Evolutionary conservation across 1,140 invertebrate genomes (phyloP).

Genomic region (Homalodisca vitripennis): DNA sequence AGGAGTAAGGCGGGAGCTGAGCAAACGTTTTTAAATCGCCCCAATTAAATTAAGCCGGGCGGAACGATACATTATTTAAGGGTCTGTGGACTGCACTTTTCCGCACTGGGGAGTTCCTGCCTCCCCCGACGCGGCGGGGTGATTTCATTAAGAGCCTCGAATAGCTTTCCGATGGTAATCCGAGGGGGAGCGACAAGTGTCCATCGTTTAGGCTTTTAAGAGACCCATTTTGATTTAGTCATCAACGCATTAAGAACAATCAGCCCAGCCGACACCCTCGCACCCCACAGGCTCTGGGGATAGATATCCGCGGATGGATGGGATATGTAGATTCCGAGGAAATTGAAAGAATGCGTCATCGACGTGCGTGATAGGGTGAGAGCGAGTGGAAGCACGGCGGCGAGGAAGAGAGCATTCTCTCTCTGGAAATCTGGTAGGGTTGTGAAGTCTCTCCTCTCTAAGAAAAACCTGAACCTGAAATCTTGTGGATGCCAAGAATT

Average conservation of each 20-base stretch:
- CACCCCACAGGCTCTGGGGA: background rate
- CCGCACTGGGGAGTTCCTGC: background rate
- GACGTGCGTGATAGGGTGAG: background rate
- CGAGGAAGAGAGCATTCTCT: background rate
- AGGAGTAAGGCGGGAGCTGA: too few species aligned
- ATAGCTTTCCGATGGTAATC: slow-evolving; percentile 29
- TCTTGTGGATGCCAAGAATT: too few species aligned
- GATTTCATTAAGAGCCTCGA: slow-evolving; percentile 31
- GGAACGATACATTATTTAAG: slow-evolving; percentile 25
- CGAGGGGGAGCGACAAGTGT: slow-evolving; percentile 16
- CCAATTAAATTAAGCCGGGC: slow-evolving; percentile 24
- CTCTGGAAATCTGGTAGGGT: background rate
- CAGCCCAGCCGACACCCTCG: background rate
- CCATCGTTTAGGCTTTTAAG: slow-evolving; percentile 22
- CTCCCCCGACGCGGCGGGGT: slow-evolving; percentile 1
- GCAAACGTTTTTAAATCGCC: slow-evolving; percentile 23
- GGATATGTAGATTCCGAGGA: slow-evolving; percentile 19
- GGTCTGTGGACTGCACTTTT: slow-evolving; percentile 15
- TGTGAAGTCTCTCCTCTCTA: too few species aligned
- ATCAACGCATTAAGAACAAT: slow-evolving; percentile 25
- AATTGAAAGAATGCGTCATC: slow-evolving; percentile 10
- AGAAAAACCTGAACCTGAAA: too few species aligned
- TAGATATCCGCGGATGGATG: background rate
- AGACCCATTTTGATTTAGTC: slow-evolving; percentile 27
- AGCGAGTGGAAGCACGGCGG: too few species aligned